These are phyloP conservation scores for Yponomeuta sedellus DNA, from an alignment of 2,888 invertebrate species.

Conservation along the genomic window DNA sequence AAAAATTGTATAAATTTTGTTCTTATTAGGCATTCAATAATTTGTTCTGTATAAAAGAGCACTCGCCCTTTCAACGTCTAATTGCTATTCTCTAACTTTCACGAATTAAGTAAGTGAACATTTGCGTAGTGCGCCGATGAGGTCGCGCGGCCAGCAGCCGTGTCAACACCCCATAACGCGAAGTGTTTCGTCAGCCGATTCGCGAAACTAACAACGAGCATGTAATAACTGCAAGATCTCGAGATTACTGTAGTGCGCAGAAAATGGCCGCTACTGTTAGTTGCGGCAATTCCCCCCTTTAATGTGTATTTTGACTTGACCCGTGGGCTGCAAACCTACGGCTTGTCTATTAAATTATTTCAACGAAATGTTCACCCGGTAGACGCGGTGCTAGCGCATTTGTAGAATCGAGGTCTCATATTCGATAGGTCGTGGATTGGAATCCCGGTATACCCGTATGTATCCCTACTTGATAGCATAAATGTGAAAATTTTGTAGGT, in stretches of 20 bases:
- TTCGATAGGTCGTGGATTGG: no score
- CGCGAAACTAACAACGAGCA: background rate
- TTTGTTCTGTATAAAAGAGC: background rate
- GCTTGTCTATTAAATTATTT: background rate
- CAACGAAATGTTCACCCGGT: background rate
- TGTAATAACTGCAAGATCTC: background rate
- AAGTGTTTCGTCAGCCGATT: background rate
- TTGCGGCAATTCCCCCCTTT: background rate
- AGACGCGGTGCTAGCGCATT: no score
- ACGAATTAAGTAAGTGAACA: background rate
- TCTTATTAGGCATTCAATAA: no score
- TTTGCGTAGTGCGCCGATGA: background rate
- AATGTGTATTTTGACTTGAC: background rate
- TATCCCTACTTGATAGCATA: no score
- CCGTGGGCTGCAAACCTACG: background rate
- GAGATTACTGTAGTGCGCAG: background rate
- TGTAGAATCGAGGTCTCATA: no score
- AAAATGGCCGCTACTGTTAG: background rate
- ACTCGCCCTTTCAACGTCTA: background rate
- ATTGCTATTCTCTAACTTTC: background rate
- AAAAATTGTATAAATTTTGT: no score
- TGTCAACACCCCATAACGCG: conserved; percentile 2
- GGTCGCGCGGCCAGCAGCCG: background rate
- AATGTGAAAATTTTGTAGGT: no score
- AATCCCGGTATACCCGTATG: no score